Conservation (phyloP, 2,888 invertebrate genomes). For the Resseliella maxima region DNA sequence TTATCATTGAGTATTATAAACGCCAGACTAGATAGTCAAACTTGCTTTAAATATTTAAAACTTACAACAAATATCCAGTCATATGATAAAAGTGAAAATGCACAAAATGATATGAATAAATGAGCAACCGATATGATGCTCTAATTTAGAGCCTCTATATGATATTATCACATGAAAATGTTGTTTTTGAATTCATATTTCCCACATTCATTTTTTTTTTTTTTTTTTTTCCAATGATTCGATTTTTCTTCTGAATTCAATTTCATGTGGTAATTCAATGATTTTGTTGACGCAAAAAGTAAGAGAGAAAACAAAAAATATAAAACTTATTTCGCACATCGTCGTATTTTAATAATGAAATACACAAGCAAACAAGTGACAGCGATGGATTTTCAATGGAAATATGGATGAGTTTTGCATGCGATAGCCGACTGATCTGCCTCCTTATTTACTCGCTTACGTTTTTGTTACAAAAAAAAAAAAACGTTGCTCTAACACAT, state of each 20-base stretch:
- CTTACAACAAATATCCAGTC: too few relatives aligned
- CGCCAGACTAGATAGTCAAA: too few relatives aligned
- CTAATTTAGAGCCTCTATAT: too few relatives aligned
- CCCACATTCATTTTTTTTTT: not conserved
- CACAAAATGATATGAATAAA: too few relatives aligned
- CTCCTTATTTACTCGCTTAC: constrained; percentile 33
- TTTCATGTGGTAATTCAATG: not conserved
- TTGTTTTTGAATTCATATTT: not conserved
- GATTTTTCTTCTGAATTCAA: too few relatives aligned
- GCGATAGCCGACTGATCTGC: constrained; percentile 44
- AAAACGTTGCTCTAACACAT: not conserved
- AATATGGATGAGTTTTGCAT: not conserved
- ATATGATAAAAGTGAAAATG: too few relatives aligned
- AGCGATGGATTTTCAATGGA: not conserved
- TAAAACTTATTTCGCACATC: not conserved
- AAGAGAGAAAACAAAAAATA: not conserved
- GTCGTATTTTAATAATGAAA: not conserved
- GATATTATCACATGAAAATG: too few relatives aligned
- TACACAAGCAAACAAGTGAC: not conserved
- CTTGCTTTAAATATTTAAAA: too few relatives aligned
- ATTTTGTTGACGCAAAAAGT: not conserved
- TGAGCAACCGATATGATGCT: too few relatives aligned
- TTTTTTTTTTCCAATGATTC: not conserved
- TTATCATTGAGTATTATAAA: too few relatives aligned
- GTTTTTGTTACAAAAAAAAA: too few relatives aligned